phyloP scores from a whole-genome alignment of 2,797 vertebrate species.

The Propithecus deckenii region DNA sequence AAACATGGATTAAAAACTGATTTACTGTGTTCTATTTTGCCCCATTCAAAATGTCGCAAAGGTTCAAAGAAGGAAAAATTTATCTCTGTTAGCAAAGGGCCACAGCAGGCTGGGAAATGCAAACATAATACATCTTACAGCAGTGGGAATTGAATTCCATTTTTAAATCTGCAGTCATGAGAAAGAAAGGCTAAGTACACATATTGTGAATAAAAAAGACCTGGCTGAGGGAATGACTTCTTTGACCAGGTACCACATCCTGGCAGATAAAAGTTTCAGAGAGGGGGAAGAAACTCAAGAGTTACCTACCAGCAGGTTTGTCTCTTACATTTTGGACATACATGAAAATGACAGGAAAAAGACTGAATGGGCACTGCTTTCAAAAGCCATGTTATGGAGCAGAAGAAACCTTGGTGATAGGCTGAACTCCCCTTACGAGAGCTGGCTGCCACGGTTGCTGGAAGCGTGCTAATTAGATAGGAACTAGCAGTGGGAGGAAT shows the following conservation, averaged over 20 bases:
- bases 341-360: conserved; percentile 7
- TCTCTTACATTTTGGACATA: neutral
- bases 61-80: neutral
- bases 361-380: neutral
- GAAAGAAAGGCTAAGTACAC: neutral
- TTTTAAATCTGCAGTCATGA: conserved; percentile 18
- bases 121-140: neutral
- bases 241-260: neutral
- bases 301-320: neutral
- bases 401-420: conserved; percentile 14
- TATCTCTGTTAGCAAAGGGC: conserved; percentile 26
- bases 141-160: neutral
- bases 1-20: conserved; percentile 28
- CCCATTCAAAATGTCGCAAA: conserved; percentile 3
- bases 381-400: neutral
- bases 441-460: neutral
- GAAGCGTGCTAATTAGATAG: neutral
- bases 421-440: neutral
- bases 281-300: conserved; percentile 22
- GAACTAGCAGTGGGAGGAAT: neutral
- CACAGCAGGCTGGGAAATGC: neutral
- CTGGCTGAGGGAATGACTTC: neutral
- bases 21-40: conserved; percentile 29
- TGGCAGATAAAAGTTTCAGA: conserved; percentile 3
- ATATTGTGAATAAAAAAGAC: neutral